Evolutionary conservation across 37 sponge, comb jelly and placozoan genomes (phyloP).

Genomic region (Halisarca cf. caerulea): DNA sequence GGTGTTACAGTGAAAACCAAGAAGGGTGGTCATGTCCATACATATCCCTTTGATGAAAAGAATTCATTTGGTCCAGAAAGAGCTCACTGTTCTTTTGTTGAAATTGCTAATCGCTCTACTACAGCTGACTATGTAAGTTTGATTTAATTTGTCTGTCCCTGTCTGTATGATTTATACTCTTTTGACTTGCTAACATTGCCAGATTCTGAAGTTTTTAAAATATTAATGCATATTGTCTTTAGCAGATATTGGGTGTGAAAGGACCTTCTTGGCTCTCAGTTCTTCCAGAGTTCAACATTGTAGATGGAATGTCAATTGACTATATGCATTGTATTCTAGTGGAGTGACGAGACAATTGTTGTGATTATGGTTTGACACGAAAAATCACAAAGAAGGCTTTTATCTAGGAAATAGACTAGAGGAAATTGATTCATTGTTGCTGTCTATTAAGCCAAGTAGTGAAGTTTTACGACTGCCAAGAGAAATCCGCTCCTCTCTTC

Average conservation of each 20-base stretch:
- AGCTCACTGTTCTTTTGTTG: not conserved
- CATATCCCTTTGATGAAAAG: not conserved
- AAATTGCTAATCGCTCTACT: not conserved
- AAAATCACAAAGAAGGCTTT: not conserved
- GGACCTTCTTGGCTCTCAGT: not conserved
- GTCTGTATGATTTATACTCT: too few species aligned
- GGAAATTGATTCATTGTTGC: not conserved
- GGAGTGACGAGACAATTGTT: not conserved
- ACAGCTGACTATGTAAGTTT: not conserved
- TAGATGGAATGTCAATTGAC: slow-evolving; percentile 4
- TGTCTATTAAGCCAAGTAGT: not conserved
- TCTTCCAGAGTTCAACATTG: not conserved
- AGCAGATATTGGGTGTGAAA: not conserved
- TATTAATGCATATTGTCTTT: too few species aligned
- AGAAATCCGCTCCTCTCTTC: too few species aligned
- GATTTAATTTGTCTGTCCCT: too few species aligned
- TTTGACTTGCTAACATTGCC: too few species aligned
- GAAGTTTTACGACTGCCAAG: not conserved
- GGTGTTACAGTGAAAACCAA: not conserved
- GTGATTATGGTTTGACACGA: not conserved
- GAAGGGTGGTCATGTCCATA: not conserved
- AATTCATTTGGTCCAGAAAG: slow-evolving; percentile 9
- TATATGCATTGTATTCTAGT: slow-evolving; percentile 13
- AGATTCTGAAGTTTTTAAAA: too few species aligned
- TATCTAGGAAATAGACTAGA: not conserved